phyloP scores from a whole-genome alignment of 2,888 invertebrate genomes.

The Elgonia sp. region DNA sequence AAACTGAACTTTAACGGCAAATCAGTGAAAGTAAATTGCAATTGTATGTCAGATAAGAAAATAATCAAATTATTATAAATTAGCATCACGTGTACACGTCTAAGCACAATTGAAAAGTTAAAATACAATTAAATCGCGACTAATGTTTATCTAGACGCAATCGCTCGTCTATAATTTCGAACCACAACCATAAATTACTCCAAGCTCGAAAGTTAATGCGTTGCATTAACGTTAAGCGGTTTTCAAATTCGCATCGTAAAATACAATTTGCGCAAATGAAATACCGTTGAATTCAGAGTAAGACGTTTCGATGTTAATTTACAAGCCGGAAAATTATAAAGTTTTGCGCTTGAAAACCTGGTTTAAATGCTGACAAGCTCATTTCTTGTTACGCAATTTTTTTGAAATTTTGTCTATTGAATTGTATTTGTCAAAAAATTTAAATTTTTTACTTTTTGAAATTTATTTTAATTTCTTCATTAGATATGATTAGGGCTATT shows the following conservation, averaged over 20 bases:
- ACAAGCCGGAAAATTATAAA: constrained; percentile 13
- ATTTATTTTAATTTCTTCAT: too few relatives aligned
- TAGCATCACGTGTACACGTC: not conserved
- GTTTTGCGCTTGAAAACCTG: not conserved
- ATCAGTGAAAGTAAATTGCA: not conserved
- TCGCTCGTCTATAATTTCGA: constrained; percentile 14
- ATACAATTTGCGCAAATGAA: constrained; percentile 29
- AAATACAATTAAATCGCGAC: constrained; percentile 1
- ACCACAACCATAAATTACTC: not conserved
- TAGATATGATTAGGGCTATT: too few relatives aligned
- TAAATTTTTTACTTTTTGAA: too few relatives aligned
- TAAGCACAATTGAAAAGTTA: not conserved
- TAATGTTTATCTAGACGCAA: constrained; percentile 20
- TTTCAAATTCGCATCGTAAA: constrained; percentile 28
- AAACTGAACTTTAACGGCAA: not conserved
- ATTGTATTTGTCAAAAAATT: too few relatives aligned
- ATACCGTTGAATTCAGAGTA: constrained; percentile 24
- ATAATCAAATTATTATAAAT: not conserved
- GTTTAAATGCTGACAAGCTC: not conserved
- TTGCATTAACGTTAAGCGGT: constrained; percentile 19
- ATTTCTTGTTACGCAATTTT: not conserved
- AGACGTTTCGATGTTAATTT: constrained; percentile 14
- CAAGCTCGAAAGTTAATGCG: constrained; percentile 24
- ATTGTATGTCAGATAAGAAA: not conserved
- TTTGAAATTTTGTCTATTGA: too few relatives aligned